Evolutionary conservation across 2,113 vertebrate species (phyloP), one percentile per base, ranked within the genome.

Genomic region (Pogona vitticeps): DNA sequence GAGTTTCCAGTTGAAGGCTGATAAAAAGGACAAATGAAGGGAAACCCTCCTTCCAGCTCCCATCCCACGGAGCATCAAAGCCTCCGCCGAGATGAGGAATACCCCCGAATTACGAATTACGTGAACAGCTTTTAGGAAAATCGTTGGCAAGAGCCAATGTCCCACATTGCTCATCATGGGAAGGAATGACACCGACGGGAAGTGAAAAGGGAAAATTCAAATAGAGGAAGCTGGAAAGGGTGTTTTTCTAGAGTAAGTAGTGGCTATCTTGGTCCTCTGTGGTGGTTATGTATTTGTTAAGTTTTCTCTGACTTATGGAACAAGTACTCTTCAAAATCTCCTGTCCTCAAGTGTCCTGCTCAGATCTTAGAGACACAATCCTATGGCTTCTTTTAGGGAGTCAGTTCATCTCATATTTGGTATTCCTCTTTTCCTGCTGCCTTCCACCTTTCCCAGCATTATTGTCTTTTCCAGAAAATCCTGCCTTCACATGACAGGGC

Each of bases 161-260:
- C 88, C 85, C 91, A 84, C 86, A 80, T 63, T 68, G 91, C 89
- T 91, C 88, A 88, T 92, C 90, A 89, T 52, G 92, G 92, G 93
- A 90, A 90, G 88, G 84, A 93, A 52, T 52, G 46, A 91, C 95
- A 91, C 92, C 83, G 91, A 40, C 92, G 94, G 94, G 94, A 96
- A 96, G 94, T 89, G 92, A 95, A 14, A 96, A 94, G 94, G 89
- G 92, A 91, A 96, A 96, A 94, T 91, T 95, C 94, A 93, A 94
- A 94, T 95, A 96, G 96, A 97, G 94, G 89, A 88, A 94, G 82
- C 52, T 91, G 89, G 92, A 96, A 95, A 95, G 89, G 77, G 93
- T 93, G 92, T 91, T 95, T 56, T 95, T 94, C 93, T 92, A 91
- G 91, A 94, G 92, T 88, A 91, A 91, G 92, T 92, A 88, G 90